These are phyloP conservation scores for Rhogogaster chlorosoma DNA, from an alignment of 2,888 invertebrate species.

Conservation along the genomic window DNA sequence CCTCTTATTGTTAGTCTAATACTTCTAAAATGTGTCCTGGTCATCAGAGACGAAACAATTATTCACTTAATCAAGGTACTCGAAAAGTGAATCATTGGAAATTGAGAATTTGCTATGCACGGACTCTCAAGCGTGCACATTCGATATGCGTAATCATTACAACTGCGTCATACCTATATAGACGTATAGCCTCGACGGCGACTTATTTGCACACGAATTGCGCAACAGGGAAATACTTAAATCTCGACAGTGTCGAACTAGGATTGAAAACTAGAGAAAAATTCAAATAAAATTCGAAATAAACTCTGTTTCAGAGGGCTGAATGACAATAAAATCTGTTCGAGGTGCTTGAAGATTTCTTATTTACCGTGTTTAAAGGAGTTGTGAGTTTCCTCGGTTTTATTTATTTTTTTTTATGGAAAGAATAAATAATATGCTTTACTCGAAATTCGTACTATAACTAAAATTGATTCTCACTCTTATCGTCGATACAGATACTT, in stretches of 20 bases:
- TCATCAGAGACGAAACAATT: neutral
- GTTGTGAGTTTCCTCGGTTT: conserved; percentile 78
- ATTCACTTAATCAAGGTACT: conserved; percentile 56
- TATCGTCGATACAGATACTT: conserved; percentile 72
- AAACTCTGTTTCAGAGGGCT: conserved; percentile 63
- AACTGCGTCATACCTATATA: neutral
- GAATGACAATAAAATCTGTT: conserved; percentile 78
- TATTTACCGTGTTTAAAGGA: conserved; percentile 77
- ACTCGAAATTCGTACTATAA: neutral
- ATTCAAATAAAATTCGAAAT: conserved; percentile 9
- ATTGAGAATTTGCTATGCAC: conserved; percentile 1
- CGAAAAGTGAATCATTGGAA: conserved; percentile 44
- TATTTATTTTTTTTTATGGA: neutral
- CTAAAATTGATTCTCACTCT: neutral
- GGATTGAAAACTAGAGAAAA: neutral
- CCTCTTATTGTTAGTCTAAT: conserved; percentile 5
- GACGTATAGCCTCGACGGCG: neutral
- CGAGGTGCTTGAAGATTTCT: conserved; percentile 78
- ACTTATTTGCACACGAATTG: conserved; percentile 12
- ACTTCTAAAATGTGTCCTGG: neutral
- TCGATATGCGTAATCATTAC: neutral
- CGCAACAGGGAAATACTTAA: neutral
- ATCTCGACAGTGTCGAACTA: neutral
- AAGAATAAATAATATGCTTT: neutral
- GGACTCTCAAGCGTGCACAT: neutral